Percentiles rank a stretch among this genome's conserved stretches.
phyloP scores from a whole-genome alignment of 2,888 invertebrate species.

The Drosophila testacea region DNA sequence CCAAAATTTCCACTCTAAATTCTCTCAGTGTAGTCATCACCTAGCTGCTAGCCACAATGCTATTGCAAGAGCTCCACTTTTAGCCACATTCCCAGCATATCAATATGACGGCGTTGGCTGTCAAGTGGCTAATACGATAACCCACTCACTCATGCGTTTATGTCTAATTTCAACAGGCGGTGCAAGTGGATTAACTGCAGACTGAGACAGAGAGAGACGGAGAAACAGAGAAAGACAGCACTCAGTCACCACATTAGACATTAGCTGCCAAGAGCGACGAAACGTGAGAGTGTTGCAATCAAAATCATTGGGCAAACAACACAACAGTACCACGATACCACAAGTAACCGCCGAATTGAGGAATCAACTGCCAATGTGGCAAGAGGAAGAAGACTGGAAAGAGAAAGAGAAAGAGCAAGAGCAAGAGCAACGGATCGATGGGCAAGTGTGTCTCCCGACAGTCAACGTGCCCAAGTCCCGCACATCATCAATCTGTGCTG shows the following conservation, averaged over 20 bases:
- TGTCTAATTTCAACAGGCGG: constrained; percentile 48
- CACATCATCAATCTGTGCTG: constrained; percentile 79
- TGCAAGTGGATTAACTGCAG: constrained; percentile 6
- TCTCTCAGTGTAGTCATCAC: constrained; percentile 20
- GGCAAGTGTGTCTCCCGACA: constrained; percentile 85
- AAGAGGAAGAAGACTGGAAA: not conserved
- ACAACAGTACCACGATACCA: not conserved
- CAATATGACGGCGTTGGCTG: constrained; percentile 48
- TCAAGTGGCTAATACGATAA: constrained; percentile 59
- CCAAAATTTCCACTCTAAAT: not conserved
- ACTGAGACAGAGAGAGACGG: not conserved
- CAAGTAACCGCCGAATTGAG: not conserved
- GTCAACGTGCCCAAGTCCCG: constrained; percentile 65
- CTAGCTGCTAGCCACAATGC: constrained; percentile 51
- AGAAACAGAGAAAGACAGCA: constrained; percentile 1
- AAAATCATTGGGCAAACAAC: constrained; percentile 2
- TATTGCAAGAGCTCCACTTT: not conserved
- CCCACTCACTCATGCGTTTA: constrained; percentile 58
- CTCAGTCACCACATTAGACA: constrained; percentile 38
- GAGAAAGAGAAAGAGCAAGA: not conserved
- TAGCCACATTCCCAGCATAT: constrained; percentile 63
- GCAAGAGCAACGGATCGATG: constrained; percentile 70
- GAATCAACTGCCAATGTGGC: constrained; percentile 6
- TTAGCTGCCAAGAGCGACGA: constrained; percentile 43
- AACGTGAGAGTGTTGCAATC: constrained; percentile 37